These are phyloP conservation scores for Beaufortia kweichowensis DNA, from an alignment of 2,113 vertebrate species.

Conservation along the genomic window DNA sequence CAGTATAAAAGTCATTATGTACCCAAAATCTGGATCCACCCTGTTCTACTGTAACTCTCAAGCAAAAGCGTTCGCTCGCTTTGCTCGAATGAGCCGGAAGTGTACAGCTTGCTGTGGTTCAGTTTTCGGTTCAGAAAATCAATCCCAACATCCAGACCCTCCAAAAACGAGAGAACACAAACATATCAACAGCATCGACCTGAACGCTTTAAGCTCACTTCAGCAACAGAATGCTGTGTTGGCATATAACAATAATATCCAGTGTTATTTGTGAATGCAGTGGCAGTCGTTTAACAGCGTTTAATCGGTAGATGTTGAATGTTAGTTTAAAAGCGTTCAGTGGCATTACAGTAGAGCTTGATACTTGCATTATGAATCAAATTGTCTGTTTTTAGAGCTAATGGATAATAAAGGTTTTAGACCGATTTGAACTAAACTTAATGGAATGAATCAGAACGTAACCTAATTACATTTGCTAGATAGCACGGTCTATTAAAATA, in stretches of 20 bases:
- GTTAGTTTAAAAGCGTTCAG: slow-evolving; percentile 1
- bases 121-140: slow-evolving; percentile 12
- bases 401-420: slow-evolving; percentile 15
- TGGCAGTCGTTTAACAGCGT: not conserved
- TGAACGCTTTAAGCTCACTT: not conserved
- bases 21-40: slow-evolving; percentile 7
- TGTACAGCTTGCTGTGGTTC: slow-evolving; percentile 34
- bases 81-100: slow-evolving; percentile 21
- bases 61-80: slow-evolving; percentile 30
- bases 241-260: not conserved
- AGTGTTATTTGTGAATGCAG: slow-evolving; percentile 28
- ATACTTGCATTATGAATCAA: slow-evolving; percentile 27
- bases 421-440: slow-evolving; percentile 15
- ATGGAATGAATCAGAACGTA: slow-evolving; percentile 14
- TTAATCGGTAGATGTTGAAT: slow-evolving; percentile 23
- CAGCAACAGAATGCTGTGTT: not conserved
- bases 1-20: too few relatives aligned
- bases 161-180: not conserved
- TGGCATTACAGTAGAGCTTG: slow-evolving; percentile 1
- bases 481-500: slow-evolving; percentile 4
- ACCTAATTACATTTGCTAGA: slow-evolving; percentile 16
- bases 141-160: not conserved
- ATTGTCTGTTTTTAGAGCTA: slow-evolving; percentile 20
- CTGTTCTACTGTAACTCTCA: slow-evolving; percentile 11
- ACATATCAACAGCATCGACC: not conserved